A percentile compares a stretch with the other conserved stretches of the same genome.
phyloP scores from a whole-genome alignment of 2,888 invertebrate genomes.

The Mythimna vitellina region DNA sequence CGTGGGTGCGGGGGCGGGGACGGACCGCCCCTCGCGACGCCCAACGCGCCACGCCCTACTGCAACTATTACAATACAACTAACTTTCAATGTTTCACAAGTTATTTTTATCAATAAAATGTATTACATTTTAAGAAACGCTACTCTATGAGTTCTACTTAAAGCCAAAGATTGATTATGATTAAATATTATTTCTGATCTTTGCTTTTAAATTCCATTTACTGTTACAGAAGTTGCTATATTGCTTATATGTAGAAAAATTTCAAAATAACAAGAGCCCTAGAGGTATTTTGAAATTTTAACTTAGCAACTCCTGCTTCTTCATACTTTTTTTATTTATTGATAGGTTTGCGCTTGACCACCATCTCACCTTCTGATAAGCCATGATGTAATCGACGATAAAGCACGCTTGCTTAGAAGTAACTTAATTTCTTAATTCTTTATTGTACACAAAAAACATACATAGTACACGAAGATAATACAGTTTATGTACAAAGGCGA shows the following conservation, averaged over 20 bases:
- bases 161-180: not conserved
- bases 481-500: too few species aligned
- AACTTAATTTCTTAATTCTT: too few species aligned
- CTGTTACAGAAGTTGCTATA: not conserved
- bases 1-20: constrained; percentile 84
- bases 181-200: not conserved
- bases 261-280: too few species aligned
- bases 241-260: not conserved
- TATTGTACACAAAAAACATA: too few species aligned
- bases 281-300: too few species aligned
- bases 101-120: not conserved
- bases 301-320: not conserved
- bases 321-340: too few species aligned
- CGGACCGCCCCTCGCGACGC: constrained; percentile 76
- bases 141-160: not conserved
- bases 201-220: not conserved
- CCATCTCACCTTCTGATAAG: too few species aligned
- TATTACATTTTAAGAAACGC: not conserved
- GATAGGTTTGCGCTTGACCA: too few species aligned
- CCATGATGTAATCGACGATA: too few species aligned
- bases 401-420: too few species aligned
- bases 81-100: constrained; percentile 19
- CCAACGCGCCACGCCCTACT: constrained; percentile 76
- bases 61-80: constrained; percentile 42
- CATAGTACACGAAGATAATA: too few species aligned